phyloP scores from a whole-genome alignment of 2,888 invertebrate genomes.

The Netelia melanura region DNA sequence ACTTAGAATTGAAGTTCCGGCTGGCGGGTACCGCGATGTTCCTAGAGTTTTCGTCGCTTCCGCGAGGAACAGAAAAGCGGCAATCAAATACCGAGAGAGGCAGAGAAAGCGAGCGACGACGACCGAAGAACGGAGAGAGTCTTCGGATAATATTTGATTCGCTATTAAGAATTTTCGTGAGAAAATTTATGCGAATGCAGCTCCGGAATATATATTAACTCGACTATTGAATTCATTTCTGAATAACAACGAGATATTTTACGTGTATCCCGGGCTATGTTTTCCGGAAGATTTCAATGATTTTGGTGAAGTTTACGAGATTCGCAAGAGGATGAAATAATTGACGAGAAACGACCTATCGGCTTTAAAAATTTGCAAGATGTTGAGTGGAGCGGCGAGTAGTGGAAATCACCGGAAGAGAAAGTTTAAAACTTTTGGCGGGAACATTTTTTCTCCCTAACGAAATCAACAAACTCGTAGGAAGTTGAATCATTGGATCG shows the following conservation, averaged over 20 bases:
- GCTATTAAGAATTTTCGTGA: constrained; percentile 60
- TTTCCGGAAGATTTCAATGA: background rate
- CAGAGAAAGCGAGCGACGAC: constrained; percentile 9
- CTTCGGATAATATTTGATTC: constrained; percentile 62
- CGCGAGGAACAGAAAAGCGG: constrained; percentile 59
- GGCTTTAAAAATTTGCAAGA: too few species aligned
- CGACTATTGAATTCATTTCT: constrained; percentile 3
- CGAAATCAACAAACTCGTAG: too few species aligned
- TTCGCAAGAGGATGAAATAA: background rate
- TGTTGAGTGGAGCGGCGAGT: too few species aligned
- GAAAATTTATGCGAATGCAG: constrained; percentile 39
- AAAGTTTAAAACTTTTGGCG: too few species aligned
- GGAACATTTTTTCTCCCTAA: too few species aligned
- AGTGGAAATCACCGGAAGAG: too few species aligned
- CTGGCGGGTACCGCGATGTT: constrained; percentile 43
- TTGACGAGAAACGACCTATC: background rate
- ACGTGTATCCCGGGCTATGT: background rate
- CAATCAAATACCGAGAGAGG: constrained; percentile 21
- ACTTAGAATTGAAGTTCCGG: constrained; percentile 67
- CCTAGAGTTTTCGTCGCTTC: constrained; percentile 64
- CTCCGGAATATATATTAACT: constrained; percentile 16
- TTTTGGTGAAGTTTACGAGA: background rate
- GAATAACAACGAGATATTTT: background rate
- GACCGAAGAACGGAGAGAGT: constrained; percentile 41
- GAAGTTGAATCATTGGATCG: too few species aligned